These are phyloP conservation scores for Nothocercus julius DNA, from an alignment of 2,113 vertebrate genomes.

Conservation along the genomic window DNA sequence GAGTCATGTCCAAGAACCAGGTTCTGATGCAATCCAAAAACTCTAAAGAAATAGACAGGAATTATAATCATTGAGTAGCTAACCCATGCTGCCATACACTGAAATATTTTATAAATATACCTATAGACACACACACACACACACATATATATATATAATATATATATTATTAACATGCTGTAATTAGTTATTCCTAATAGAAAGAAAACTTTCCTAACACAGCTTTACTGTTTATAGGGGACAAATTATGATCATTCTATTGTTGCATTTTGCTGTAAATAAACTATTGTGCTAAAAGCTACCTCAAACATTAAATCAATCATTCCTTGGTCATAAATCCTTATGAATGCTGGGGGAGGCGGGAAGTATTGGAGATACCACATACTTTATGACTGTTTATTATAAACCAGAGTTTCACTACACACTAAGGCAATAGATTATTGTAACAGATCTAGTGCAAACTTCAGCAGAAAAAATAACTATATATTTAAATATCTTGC, in stretches of 20 bases:
- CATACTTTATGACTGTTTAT: neutral
- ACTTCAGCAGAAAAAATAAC: neutral
- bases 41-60: constrained; percentile 1
- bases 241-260: neutral
- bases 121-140: no score
- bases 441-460: neutral
- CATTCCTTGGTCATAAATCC: neutral
- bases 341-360: neutral
- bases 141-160: no score
- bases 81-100: neutral
- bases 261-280: accelerated
- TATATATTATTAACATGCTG: neutral
- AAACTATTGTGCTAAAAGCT: neutral
- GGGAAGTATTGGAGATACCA: neutral
- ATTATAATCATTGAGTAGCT: constrained; percentile 10
- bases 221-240: neutral
- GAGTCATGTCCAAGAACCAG: neutral
- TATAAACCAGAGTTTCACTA: neutral
- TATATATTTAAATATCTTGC: neutral
- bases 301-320: neutral
- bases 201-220: neutral
- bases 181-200: neutral
- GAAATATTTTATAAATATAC: neutral
- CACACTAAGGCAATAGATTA: neutral
- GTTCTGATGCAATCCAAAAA: neutral